These are phyloP conservation scores for Geotrupes spiniger DNA, from an alignment of 2,888 invertebrate genomes.

Conservation along the genomic window DNA sequence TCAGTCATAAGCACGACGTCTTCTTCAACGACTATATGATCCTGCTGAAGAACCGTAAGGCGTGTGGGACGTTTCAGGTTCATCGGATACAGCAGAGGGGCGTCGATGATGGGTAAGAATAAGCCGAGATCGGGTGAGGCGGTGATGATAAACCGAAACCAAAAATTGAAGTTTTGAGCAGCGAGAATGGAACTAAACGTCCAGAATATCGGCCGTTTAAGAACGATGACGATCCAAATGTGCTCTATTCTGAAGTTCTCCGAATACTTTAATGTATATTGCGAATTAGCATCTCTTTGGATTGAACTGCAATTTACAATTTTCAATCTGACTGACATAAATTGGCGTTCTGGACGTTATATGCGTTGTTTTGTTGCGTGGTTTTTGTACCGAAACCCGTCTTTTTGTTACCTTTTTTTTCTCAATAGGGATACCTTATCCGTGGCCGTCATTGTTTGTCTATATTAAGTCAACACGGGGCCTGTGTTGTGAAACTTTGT, in stretches of 20 bases:
- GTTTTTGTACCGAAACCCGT: too few species aligned
- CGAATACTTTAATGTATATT: too few species aligned
- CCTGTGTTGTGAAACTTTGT: too few species aligned
- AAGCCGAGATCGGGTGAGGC: neutral
- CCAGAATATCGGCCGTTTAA: conserved; percentile 61
- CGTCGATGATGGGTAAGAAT: conserved; percentile 50
- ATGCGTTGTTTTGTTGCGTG: too few species aligned
- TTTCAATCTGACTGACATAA: too few species aligned
- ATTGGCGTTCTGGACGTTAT: too few species aligned
- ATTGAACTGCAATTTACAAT: too few species aligned
- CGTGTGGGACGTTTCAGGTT: conserved; percentile 68
- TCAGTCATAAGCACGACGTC: conserved; percentile 75
- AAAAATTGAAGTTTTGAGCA: conserved; percentile 41
- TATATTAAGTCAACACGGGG: too few species aligned
- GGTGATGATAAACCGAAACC: conserved; percentile 31
- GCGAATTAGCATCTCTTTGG: too few species aligned
- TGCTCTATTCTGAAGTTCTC: conserved; percentile 62
- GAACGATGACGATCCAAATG: conserved; percentile 54
- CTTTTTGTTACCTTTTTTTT: too few species aligned
- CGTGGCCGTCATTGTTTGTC: too few species aligned
- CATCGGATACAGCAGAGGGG: conserved; percentile 74
- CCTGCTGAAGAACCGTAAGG: conserved; percentile 70
- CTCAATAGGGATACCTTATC: too few species aligned
- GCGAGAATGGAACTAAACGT: conserved; percentile 42
- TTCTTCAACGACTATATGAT: conserved; percentile 65